A percentile compares a stretch with the other conserved stretches of the same genome.
Evolutionary conservation across 2,888 invertebrate genomes (phyloP).

Genomic region (Rotaria sp.): DNA sequence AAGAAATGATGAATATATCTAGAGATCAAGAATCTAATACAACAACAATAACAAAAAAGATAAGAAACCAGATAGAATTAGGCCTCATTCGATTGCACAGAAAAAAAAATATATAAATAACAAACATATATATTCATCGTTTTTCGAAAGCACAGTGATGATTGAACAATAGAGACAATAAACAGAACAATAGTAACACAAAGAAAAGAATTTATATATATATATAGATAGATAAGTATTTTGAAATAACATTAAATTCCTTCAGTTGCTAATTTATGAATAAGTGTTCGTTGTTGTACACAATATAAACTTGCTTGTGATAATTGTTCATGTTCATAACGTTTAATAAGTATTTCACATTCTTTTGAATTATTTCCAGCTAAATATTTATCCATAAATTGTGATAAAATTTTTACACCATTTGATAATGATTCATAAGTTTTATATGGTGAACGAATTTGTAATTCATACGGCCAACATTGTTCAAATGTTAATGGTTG

Average conservation of each 20-base stretch:
- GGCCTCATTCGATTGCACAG: neutral
- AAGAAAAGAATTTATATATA: neutral
- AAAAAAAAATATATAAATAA: neutral
- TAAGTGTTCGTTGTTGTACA: constrained; percentile 1
- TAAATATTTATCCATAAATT: neutral
- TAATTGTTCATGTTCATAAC: constrained; percentile 24
- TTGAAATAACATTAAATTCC: neutral
- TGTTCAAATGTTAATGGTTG: neutral
- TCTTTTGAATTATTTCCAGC: neutral
- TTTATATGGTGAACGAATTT: neutral
- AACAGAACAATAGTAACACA: neutral
- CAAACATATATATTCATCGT: neutral
- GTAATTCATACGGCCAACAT: constrained; percentile 13
- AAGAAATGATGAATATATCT: neutral
- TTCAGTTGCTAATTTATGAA: constrained; percentile 2
- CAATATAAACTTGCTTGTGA: constrained; percentile 6
- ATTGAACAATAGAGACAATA: neutral
- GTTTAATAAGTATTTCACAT: neutral
- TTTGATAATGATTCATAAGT: neutral
- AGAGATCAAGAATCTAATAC: neutral
- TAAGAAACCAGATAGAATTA: neutral
- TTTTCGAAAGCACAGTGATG: neutral
- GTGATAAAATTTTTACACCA: constrained; percentile 3
- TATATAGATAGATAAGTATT: neutral
- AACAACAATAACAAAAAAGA: neutral